phyloP scores from a whole-genome alignment of 2,888 invertebrate genomes.

The Pristionchus mayeri region DNA sequence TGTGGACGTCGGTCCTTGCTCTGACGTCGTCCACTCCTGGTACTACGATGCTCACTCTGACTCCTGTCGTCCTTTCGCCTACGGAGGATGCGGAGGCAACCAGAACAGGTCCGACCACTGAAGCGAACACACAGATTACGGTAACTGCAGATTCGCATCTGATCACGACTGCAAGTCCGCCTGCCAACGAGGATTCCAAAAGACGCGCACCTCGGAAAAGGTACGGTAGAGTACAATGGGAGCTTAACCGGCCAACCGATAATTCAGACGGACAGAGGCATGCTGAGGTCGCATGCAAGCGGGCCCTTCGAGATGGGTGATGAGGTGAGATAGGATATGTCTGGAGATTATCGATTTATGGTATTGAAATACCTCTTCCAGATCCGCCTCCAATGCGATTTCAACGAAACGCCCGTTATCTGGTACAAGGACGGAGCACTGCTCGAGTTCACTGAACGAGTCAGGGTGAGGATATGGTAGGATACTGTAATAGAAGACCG shows the following conservation, averaged over 20 bases:
- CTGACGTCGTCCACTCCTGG: conserved; percentile 57
- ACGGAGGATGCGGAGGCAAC: conserved; percentile 72
- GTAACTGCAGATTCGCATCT: not conserved
- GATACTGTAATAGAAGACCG: not conserved
- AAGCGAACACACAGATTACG: not conserved
- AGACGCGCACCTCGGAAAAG: not conserved
- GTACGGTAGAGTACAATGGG: not conserved
- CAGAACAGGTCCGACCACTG: conserved; percentile 52
- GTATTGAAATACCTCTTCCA: conserved; percentile 6
- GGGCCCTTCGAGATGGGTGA: conserved; percentile 50
- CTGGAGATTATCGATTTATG: not conserved
- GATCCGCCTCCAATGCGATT: conserved; percentile 61
- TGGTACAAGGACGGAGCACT: conserved; percentile 67
- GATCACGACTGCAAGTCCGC: not conserved
- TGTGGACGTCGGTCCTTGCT: conserved; percentile 59
- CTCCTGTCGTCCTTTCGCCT: conserved; percentile 67
- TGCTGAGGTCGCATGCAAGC: conserved; percentile 20
- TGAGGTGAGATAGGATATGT: conserved; percentile 50
- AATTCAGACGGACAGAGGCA: conserved; percentile 53
- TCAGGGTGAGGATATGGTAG: conserved; percentile 50
- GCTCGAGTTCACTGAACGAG: conserved; percentile 58
- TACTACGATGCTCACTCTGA: conserved; percentile 68
- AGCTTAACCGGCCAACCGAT: not conserved
- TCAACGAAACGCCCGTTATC: conserved; percentile 58
- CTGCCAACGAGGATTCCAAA: not conserved